Percentiles rank a stretch among this genome's conserved stretches.
phyloP scores from a whole-genome alignment of 1,140 invertebrate genomes.

The Mactra quadrangularis region DNA sequence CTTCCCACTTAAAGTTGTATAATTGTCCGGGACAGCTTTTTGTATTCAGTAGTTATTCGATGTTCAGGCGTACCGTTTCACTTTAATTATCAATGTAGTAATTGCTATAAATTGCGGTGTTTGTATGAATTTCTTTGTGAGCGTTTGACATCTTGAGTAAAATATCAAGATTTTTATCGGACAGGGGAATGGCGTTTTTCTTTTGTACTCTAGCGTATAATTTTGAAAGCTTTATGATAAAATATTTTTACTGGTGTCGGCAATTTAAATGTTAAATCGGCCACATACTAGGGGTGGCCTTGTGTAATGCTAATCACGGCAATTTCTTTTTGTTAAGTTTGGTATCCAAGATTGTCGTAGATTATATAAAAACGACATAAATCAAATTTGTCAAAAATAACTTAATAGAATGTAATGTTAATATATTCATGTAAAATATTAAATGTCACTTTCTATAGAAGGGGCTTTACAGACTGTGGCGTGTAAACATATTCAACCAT shows the following conservation, averaged over 20 bases:
- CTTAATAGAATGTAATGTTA: background rate
- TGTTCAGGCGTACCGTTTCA: conserved; percentile 40
- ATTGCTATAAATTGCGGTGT: conserved; percentile 57
- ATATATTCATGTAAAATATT: conserved; percentile 34
- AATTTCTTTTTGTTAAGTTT: conserved; percentile 17
- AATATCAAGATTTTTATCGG: conserved; percentile 61
- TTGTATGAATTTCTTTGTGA: conserved; percentile 11
- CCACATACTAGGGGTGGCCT: conserved; percentile 28
- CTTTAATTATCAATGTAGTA: conserved; percentile 52
- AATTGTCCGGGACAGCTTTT: no score
- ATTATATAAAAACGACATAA: conserved; percentile 50
- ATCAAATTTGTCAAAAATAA: conserved; percentile 44
- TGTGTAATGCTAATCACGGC: conserved; percentile 39
- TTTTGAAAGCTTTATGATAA: conserved; percentile 40
- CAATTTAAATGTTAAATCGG: conserved; percentile 27
- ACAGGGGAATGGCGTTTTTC: conserved; percentile 5
- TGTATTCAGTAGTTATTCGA: no score
- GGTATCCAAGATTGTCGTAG: background rate
- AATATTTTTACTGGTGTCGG: conserved; percentile 39
- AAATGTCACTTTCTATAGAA: conserved; percentile 37
- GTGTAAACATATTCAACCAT: background rate
- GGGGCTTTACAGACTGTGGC: conserved; percentile 6
- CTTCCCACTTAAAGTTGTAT: no score
- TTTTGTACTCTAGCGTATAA: conserved; percentile 47
- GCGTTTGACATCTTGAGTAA: conserved; percentile 54